These are phyloP conservation scores for Epinotia demarniana DNA, from an alignment of 2,888 invertebrate species.

Conservation along the genomic window DNA sequence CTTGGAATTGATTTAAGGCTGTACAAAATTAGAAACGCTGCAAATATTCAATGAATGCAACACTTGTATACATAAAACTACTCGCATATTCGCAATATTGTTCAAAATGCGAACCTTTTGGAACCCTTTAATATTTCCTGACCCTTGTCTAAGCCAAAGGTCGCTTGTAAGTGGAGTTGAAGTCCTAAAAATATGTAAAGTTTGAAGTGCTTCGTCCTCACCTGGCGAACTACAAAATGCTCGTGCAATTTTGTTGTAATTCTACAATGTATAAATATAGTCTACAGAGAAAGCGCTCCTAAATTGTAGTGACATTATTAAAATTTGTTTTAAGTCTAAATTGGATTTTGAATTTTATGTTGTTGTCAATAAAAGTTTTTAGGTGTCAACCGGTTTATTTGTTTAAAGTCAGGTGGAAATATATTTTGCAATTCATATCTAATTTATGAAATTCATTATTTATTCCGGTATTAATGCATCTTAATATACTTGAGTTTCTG, in stretches of 20 bases:
- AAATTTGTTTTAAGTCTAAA: background rate
- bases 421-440: background rate
- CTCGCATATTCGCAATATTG: conserved; percentile 19
- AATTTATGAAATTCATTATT: background rate
- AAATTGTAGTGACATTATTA: background rate
- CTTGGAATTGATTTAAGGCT: too few species aligned
- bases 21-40: background rate
- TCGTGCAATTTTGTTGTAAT: conserved; percentile 17
- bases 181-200: conserved; percentile 39
- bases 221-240: conserved; percentile 32
- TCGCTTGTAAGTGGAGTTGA: conserved; percentile 32
- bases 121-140: conserved; percentile 21
- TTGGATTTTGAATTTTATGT: background rate
- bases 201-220: conserved; percentile 21
- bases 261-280: background rate
- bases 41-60: background rate
- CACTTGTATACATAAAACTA: background rate
- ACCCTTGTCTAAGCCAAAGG: conserved; percentile 33
- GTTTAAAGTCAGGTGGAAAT: too few species aligned
- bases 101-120: conserved; percentile 2
- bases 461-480: background rate
- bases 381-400: too few species aligned
- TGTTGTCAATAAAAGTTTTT: background rate
- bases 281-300: background rate
- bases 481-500: background rate